phyloP scores from a whole-genome alignment of 1,140 invertebrate species.

The Drosophila pseudoananassae region DNA sequence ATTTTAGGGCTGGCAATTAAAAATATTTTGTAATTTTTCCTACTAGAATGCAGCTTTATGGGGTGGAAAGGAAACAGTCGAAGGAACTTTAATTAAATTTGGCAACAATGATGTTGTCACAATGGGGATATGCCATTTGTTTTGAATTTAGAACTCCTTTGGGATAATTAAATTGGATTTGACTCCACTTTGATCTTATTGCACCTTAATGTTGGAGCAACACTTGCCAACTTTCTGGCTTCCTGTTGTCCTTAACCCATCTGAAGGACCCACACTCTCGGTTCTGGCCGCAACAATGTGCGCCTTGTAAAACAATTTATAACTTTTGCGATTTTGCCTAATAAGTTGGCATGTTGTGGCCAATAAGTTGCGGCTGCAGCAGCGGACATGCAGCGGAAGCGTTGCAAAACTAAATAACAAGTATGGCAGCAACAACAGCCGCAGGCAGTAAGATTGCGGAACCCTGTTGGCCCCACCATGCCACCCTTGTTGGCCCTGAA shows the following conservation, averaged over 20 bases:
- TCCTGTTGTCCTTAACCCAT: conserved; percentile 49
- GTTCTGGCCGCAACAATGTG: conserved; percentile 67
- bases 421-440: conserved; percentile 49
- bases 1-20: conserved; percentile 51
- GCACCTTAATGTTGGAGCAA: conserved; percentile 24
- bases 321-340: conserved; percentile 80
- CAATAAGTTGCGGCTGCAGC: conserved; percentile 73
- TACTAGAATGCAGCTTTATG: conserved; percentile 18
- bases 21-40: conserved; percentile 53
- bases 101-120: conserved; percentile 12
- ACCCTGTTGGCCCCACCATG: neutral
- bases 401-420: conserved; percentile 71
- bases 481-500: conserved; percentile 4
- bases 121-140: neutral
- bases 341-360: conserved; percentile 81
- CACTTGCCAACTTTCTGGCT: conserved; percentile 52
- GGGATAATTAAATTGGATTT: neutral
- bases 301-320: conserved; percentile 80
- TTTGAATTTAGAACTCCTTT: neutral
- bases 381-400: conserved; percentile 49
- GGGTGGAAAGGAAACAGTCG: too few relatives aligned
- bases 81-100: conserved; percentile 40
- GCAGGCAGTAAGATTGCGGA: conserved; percentile 18
- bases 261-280: conserved; percentile 9
- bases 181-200: neutral